Base-by-base conservation (phyloP, 2,797 vertebrate species). In the Thalassophryne amazonica region DNA sequence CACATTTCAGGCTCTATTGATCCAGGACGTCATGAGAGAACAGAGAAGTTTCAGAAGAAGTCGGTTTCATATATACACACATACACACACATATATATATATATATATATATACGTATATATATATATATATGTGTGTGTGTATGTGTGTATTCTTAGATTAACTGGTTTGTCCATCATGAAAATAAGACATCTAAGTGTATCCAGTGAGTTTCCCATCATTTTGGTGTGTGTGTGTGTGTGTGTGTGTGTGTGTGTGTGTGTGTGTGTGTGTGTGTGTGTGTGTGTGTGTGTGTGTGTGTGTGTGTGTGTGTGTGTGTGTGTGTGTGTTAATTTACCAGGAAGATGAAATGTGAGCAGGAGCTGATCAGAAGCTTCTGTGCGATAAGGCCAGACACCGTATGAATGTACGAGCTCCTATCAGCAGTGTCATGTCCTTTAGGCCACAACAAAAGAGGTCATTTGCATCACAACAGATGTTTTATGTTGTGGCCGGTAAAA, bases 391-490 rank as follows among this genome's bases (percentile, higher is more conserved):
- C 0, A 40, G 45, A 51, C 56, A 24, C 64, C 21, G 16, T n/a
- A 53, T 1, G 7, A 17, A 24, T 20, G 11, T 25, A 31, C 36
- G 32, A 59, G 47, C 59, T 49, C 13, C 60, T 78, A 81, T 73
- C 77, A 38, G 51, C 63, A 28, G 58, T 27, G 71, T 79, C 60
- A 81, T 68, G 82, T 78, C 75, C 72, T 65, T 62, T 35, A 59
- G 60, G 68, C 57, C 36, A 14, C 15, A 32, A 88, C 83, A 86
- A 83, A 86, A 36, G 75, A 73, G 43, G 25, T 28, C 51, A 83
- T 89, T 87, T 85, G 62, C 85, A 88, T 90, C 72, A 89, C 86
- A 88, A 88, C 43, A 73, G 69, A 53, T 17, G 78, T 39, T 76
- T 78, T 76, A 73, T 64, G 59, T 48, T 76, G 64, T 38, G 54